Percentiles rank a stretch among this genome's conserved stretches.
phyloP scores from a whole-genome alignment of 2,888 invertebrate species.

The Tachina grossa region DNA sequence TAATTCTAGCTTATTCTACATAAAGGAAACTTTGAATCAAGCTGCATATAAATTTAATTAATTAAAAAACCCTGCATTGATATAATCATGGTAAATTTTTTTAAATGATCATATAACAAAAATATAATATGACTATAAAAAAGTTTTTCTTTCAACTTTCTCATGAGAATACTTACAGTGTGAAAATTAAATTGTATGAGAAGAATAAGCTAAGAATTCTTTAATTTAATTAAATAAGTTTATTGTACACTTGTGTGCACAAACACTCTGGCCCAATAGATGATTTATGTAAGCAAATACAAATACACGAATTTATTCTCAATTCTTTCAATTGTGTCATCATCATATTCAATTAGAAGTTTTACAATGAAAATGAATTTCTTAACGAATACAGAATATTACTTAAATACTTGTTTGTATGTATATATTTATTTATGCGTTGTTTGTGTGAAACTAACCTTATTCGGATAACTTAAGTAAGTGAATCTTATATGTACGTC shows the following conservation, averaged over 20 bases:
- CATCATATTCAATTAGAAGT: slow-evolving; percentile 70
- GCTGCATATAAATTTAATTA: not conserved
- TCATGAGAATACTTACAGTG: slow-evolving; percentile 54
- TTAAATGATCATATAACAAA: slow-evolving; percentile 47
- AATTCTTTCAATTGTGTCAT: slow-evolving; percentile 69
- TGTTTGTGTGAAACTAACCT: slow-evolving; percentile 30
- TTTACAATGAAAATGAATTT: slow-evolving; percentile 62
- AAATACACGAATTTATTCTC: slow-evolving; percentile 30
- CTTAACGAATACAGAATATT: slow-evolving; percentile 28
- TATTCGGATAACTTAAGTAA: slow-evolving; percentile 33
- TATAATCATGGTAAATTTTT: slow-evolving; percentile 52
- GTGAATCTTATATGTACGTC: not conserved
- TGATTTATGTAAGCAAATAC: slow-evolving; percentile 21
- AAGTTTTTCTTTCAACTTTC: slow-evolving; percentile 43
- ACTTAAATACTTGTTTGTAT: slow-evolving; percentile 20
- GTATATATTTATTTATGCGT: not conserved
- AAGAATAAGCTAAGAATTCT: slow-evolving; percentile 54
- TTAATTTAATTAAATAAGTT: slow-evolving; percentile 66
- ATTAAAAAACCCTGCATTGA: no score
- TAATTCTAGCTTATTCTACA: no score
- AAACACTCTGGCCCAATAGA: not conserved
- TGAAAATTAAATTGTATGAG: slow-evolving; percentile 59
- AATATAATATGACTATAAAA: slow-evolving; percentile 32
- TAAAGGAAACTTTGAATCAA: not conserved
- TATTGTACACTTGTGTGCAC: slow-evolving; percentile 28